Conservation (phyloP, 92 coral and sea anemone species). For the Paramuricea clavata region DNA sequence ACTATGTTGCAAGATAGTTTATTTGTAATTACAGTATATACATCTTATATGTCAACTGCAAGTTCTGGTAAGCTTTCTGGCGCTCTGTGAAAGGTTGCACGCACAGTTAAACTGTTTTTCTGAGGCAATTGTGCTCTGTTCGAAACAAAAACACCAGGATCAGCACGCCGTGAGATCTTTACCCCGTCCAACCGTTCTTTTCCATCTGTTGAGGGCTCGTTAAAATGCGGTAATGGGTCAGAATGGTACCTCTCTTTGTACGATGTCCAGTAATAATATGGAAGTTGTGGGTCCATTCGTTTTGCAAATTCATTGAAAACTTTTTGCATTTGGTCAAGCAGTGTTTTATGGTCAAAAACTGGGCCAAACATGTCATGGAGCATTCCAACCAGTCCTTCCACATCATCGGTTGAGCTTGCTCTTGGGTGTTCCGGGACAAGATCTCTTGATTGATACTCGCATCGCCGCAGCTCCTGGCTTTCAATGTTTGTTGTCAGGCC, state of each 20-base stretch:
- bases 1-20: too few relatives aligned
- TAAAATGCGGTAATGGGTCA: constrained; percentile 49
- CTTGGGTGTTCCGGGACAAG: constrained; percentile 73
- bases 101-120: constrained; percentile 56
- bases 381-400: constrained; percentile 21
- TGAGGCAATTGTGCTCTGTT: constrained; percentile 59
- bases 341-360: constrained; percentile 20
- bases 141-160: constrained; percentile 68
- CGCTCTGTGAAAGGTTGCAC: constrained; percentile 52
- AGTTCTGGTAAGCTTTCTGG: constrained; percentile 52
- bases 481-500: constrained; percentile 64
- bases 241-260: constrained; percentile 49
- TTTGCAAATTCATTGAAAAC: constrained; percentile 9
- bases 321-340: constrained; percentile 12
- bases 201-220: constrained; percentile 38
- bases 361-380: constrained; percentile 36
- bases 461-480: constrained; percentile 52
- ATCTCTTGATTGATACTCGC: neutral
- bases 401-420: constrained; percentile 76
- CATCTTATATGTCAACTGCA: neutral
- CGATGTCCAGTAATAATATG: constrained; percentile 15
- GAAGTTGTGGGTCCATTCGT: constrained; percentile 26
- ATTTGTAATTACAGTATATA: neutral
- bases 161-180: constrained; percentile 44
- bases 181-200: constrained; percentile 58